phyloP scores from a whole-genome alignment of 2,797 vertebrate genomes.

The Euthynnus affinis region DNA sequence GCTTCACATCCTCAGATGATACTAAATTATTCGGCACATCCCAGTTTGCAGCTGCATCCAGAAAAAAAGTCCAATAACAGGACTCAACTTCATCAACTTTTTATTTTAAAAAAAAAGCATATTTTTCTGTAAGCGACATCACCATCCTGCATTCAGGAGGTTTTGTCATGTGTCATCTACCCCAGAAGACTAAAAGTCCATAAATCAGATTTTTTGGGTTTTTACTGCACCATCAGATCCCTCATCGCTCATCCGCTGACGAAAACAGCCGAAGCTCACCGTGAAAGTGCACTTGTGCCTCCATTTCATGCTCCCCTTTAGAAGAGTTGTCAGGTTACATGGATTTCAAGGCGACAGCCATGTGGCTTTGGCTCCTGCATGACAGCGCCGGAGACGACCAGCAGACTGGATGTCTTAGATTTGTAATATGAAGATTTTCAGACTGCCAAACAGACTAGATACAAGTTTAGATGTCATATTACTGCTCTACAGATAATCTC shows the following conservation, averaged over 20 bases:
- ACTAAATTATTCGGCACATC: too few relatives aligned
- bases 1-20: neutral
- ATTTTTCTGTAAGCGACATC: too few relatives aligned
- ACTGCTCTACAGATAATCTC: neutral
- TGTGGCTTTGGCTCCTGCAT: conserved; percentile 43
- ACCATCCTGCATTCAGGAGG: neutral
- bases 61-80: rapidly evolving
- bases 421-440: conserved; percentile 36
- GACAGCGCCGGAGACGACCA: conserved; percentile 39
- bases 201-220: conserved; percentile 24
- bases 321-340: conserved; percentile 73
- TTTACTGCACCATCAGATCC: conserved; percentile 41
- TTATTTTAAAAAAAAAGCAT: too few relatives aligned
- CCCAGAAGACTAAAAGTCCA: conserved; percentile 12
- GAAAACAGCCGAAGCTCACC: conserved; percentile 28
- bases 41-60: neutral
- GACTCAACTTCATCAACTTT: too few relatives aligned
- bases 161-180: neutral
- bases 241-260: conserved; percentile 11
- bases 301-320: conserved; percentile 62
- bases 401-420: conserved; percentile 31
- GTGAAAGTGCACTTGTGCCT: conserved; percentile 61
- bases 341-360: conserved; percentile 53
- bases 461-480: conserved; percentile 19
- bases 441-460: neutral